Evolutionary conservation across 1,140 invertebrate species (phyloP), one percentile per base, ranked within the genome.

Genomic region (Drosophila orosa): DNA sequence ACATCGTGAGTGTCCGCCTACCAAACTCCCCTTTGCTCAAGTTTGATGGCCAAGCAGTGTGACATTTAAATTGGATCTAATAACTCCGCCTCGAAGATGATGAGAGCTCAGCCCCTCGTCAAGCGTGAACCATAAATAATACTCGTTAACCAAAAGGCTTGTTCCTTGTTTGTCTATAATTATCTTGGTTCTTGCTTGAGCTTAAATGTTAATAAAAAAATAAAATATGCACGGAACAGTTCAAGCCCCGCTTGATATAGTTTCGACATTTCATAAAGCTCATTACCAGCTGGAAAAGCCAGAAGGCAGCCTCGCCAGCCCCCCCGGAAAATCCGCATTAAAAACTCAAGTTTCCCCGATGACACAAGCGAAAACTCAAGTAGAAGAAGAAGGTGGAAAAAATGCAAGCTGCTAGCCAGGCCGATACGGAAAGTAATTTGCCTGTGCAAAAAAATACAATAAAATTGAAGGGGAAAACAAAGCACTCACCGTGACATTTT

Each of bases 351-450:
- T 86, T 86, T 87, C 66, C 83, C 79, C 60, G 71, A 62, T 86
- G 83, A 87, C 83, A 87, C 72, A 78, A 69, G 50, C 40, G 19
- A 33, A 45, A 56, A 59, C 31, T 27, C 19, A 13, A 50, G 19
- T 37, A 55, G 47, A 57, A 24, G 44, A 25, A 13, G 45, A 25
- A 47, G 29, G 40, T 48, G 54, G 27, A 66, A 60, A 60, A 63
- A 62, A 47, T 48, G 40, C 65, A 39, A 24, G 33, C 52, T 12
- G 24, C 44, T 17, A 5, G 47, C n/a, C 47, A 27, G 74, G 66
- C 74, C 69, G 65, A 86, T 78, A 87, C 75, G 83, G 83, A 86
- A 86, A 86, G 83, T 86, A 89, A 86, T 87, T 86, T 87, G 66
- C 62, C 67, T 69, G 44, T 40, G 55, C 17, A 39, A 48, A 58